Evolutionary conservation across 1,140 invertebrate species (phyloP), one percentile per base, ranked within the genome.

Genomic region (Drosophila nannoptera): DNA sequence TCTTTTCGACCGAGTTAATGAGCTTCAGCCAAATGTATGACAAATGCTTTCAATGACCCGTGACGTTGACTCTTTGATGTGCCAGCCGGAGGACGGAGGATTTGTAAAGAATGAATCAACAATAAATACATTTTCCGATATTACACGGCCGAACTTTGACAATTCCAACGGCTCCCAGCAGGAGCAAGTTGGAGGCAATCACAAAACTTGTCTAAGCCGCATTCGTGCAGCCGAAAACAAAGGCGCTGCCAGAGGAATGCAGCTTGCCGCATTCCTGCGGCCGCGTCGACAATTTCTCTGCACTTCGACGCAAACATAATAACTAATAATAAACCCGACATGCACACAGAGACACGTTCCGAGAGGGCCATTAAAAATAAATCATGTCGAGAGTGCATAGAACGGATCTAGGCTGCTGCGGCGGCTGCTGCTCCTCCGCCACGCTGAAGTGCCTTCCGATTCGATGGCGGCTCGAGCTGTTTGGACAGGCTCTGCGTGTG

Each of bases 401-500:
- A 43, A 43, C 7, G 12, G 40, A 43, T 64, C 54, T 40, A 66
- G 58, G 31, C 50, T 48, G 50, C 40, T 7, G 31, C 45, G 35
- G 32, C 66, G 58, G 68, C 73, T 72, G 69, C 72, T 74, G 72
- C 36, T 61, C 7, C 62, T 61, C 68, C 35, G 61, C 22, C 35
- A 56, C 43, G 38, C 35, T 35, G 42, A 43, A 49, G 35, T 63
- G 36, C 62, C 16, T 29, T 48, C 33, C 14, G 36, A 43, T 14
- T 31, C 55, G 50, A 22, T 38, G 48, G 43, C 11, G 56, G 63
- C 66, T 49, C 58, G 64, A 66, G 71, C 72, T 78, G 65, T 70
- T 78, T 64, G 62, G 75, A 83, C 67, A 82, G 78, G 68, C 78
- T 56, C 67, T 62, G 80, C 72, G 62, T 84, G 76, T 83, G 75